A percentile compares a stretch with the other conserved stretches of the same genome.
phyloP scores from a whole-genome alignment of 1,140 invertebrate species.

The Patella vulgata region DNA sequence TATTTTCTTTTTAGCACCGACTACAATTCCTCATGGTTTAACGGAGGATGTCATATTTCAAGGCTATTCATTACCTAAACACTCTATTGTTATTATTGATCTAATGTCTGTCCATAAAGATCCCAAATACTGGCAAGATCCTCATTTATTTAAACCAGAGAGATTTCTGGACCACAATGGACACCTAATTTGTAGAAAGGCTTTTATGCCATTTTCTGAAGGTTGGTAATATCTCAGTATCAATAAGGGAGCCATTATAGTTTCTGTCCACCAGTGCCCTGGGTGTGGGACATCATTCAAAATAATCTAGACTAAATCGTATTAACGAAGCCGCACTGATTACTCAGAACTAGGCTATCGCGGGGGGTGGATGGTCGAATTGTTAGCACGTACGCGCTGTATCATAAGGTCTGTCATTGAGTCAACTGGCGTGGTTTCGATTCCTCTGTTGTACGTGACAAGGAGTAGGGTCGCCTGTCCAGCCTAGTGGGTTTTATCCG shows the following conservation, averaged over 20 bases:
- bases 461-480: no score
- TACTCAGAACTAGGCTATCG: no score
- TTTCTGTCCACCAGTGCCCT: no score
- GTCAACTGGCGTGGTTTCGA: no score
- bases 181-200: slow-evolving; percentile 18
- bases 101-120: slow-evolving; percentile 81
- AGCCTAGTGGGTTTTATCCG: no score
- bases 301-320: no score
- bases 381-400: no score
- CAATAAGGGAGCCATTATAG: neutral
- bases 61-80: slow-evolving; percentile 73
- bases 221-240: neutral
- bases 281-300: no score
- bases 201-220: neutral
- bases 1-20: neutral
- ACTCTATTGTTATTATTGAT: slow-evolving; percentile 84
- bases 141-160: slow-evolving; percentile 80
- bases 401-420: no score
- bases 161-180: slow-evolving; percentile 53
- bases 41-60: slow-evolving; percentile 19
- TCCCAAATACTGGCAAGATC: slow-evolving; percentile 76
- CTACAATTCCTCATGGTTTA: neutral
- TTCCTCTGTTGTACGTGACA: no score
- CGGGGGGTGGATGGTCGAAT: no score
- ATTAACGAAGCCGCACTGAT: no score